Base-by-base conservation (phyloP, 2,888 invertebrate genomes). In the Dorcus parallelipipedus region DNA sequence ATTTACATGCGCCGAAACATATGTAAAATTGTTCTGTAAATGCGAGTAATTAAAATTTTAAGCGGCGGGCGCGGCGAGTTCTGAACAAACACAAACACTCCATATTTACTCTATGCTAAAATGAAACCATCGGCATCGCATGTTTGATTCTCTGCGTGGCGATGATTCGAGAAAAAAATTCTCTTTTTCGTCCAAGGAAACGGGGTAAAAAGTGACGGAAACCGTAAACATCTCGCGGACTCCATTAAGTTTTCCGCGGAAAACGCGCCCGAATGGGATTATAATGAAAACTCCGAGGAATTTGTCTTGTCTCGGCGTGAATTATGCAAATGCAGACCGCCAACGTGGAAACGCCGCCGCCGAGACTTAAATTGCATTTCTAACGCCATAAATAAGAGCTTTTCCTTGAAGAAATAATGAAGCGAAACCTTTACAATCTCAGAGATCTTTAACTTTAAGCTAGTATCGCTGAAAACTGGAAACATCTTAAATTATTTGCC, bases 241-340 rank as follows among this genome's bases (percentile, higher is more conserved):
- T 72, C 70, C 73, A 73, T 74, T 72, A 73, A 71, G 69, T 70
- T 69, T 70, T 68, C 72, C 68, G 67, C 67, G 72, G 68, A 71
- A 72, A 69, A 69, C 67, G 64, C 62, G 57, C 63, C 65, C 53
- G 66, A 68, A 71, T 69, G 69, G 71, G 72, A 74, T 73, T 73
- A 74, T 74, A 73, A 74, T 74, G 74, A 73, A 73, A 74, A 75
- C 74, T 73, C 73, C 69, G 71, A 58, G 72, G 72, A 75, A 74
- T 75, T 75, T 74, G 75, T 75, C 75, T 75, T 75, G 75, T 73
- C 73, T 74, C 72, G 55, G 71, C 71, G 74, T 73, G 72, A 75
- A 75, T 75, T 75, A 75, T 75, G 75, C 73, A 75, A 75, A 75
- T 75, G 70, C 70, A 69, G 67, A 67, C 71, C 72, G 72, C 73